Conservation (phyloP, 2,888 invertebrate species). For the Julus scanicus region DNA sequence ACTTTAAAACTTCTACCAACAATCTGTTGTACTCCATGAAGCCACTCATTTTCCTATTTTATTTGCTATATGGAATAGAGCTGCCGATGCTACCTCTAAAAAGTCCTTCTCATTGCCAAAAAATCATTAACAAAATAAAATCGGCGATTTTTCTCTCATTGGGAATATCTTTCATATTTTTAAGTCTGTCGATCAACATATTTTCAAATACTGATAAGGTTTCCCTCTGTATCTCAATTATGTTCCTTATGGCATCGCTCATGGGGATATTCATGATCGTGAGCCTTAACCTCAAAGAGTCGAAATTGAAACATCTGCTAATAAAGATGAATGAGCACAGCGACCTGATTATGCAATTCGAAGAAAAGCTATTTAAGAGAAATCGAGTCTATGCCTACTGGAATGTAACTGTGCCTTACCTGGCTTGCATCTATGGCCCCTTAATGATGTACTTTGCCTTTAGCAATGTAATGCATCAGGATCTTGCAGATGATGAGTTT, state of each 20-base stretch:
- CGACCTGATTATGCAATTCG: not conserved
- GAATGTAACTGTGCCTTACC: not conserved
- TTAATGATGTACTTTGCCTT: not conserved
- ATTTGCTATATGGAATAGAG: not conserved
- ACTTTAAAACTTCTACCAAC: not conserved
- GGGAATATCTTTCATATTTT: not conserved
- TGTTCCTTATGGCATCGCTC: not conserved
- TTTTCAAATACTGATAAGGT: not conserved
- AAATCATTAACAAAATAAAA: not conserved
- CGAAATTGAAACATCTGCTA: not conserved
- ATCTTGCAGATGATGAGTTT: not conserved
- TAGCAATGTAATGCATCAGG: not conserved
- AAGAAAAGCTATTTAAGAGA: not conserved
- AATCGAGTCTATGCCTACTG: not conserved
- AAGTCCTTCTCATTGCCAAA: not conserved
- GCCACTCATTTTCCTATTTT: not conserved
- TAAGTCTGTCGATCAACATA: not conserved
- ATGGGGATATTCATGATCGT: not conserved
- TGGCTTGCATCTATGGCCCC: not conserved
- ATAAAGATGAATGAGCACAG: not conserved
- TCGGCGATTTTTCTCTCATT: not conserved
- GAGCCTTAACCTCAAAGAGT: not conserved
- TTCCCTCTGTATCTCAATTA: constrained; percentile 1
- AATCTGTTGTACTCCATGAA: not conserved
- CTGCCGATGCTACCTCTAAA: not conserved